Conservation (phyloP, 1,140 invertebrate species). For the Sycobia sp. region DNA sequence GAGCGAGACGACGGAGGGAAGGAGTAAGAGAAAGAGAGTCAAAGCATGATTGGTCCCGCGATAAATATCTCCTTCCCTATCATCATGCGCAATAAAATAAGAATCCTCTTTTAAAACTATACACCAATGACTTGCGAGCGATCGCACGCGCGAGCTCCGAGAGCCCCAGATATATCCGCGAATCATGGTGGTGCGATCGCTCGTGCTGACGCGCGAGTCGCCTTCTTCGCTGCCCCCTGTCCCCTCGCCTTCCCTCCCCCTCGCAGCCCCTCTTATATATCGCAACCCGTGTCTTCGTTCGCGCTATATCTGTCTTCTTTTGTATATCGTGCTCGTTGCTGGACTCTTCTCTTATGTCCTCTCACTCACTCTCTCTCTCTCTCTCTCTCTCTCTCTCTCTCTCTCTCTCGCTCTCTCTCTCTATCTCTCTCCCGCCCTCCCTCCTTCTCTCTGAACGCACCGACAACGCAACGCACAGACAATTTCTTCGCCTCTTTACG, state of each 20-base stretch:
- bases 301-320: too few species aligned
- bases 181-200: constrained; percentile 11
- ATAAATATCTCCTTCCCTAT: constrained; percentile 32
- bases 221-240: background rate
- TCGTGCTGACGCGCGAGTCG: background rate
- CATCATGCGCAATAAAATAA: constrained; percentile 32
- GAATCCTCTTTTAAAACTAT: constrained; percentile 27
- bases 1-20: too few species aligned
- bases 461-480: background rate
- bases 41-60: constrained; percentile 23
- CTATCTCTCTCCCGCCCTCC: too few species aligned
- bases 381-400: background rate
- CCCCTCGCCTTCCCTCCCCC: background rate
- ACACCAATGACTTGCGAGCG: constrained; percentile 28
- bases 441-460: background rate
- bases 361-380: too few species aligned
- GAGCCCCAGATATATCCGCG: constrained; percentile 18
- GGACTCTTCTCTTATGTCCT: too few species aligned
- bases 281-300: too few species aligned
- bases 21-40: background rate
- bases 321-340: too few species aligned
- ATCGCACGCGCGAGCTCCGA: background rate
- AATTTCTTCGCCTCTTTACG: constrained; percentile 14
- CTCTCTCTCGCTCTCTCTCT: too few species aligned
- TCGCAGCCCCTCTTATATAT: too few species aligned